Percentiles rank a stretch among this genome's conserved stretches.
These are phyloP conservation scores for Poeciliopsis occidentalis DNA, from an alignment of 2,113 vertebrate species.

Conservation along the genomic window DNA sequence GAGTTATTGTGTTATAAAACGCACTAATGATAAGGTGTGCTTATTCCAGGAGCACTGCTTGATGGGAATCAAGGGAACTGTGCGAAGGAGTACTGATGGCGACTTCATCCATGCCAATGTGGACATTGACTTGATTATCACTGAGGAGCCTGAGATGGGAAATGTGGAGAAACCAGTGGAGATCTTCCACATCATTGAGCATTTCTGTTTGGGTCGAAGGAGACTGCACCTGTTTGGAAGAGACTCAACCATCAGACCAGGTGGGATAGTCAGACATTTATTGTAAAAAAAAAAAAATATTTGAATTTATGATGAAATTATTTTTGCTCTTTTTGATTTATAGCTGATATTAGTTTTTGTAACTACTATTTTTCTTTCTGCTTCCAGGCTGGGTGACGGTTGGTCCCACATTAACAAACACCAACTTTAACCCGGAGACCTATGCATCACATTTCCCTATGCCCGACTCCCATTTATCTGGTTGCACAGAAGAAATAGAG, in stretches of 20 bases:
- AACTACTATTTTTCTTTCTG: background rate
- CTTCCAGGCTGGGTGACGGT: slow-evolving; percentile 94
- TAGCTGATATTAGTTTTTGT: slow-evolving; percentile 1
- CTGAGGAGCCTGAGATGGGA: slow-evolving; percentile 96
- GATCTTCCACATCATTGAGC: slow-evolving; percentile 98
- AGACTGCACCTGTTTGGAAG: slow-evolving; percentile 95
- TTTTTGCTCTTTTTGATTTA: no score
- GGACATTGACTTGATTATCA: slow-evolving; percentile 98
- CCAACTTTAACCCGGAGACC: slow-evolving; percentile 93
- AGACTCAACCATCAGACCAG: slow-evolving; percentile 96
- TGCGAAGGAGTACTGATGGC: slow-evolving; percentile 92
- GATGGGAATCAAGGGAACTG: slow-evolving; percentile 98
- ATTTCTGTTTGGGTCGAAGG: slow-evolving; percentile 94
- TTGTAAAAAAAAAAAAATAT: background rate
- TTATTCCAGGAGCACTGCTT: slow-evolving; percentile 92
- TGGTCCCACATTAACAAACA: slow-evolving; percentile 96
- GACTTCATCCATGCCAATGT: slow-evolving; percentile 99
- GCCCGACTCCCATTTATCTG: slow-evolving; percentile 88
- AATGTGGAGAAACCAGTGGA: slow-evolving; percentile 98
- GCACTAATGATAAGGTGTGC: background rate
- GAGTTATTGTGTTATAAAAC: background rate
- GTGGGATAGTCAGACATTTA: slow-evolving; percentile 58
- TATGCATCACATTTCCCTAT: slow-evolving; percentile 88
- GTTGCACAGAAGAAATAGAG: slow-evolving; percentile 97
- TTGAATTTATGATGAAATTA: background rate